Conservation (phyloP, 2,113 vertebrate genomes). For the Ranitomeya imitator region DNA sequence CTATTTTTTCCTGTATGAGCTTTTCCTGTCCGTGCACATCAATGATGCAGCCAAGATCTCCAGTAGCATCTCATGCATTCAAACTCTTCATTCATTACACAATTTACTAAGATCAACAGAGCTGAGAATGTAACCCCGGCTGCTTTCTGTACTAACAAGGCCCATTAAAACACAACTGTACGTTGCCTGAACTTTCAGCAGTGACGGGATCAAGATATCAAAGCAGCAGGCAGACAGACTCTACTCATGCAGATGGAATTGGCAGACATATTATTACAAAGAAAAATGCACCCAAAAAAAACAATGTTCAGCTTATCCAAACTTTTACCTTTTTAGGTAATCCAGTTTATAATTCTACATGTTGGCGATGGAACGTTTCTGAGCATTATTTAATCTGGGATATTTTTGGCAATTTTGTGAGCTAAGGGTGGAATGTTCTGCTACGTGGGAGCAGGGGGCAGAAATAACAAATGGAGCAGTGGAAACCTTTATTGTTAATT, state of each 20-base stretch:
- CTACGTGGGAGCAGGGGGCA: slow-evolving; percentile 41
- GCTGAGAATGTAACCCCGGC: slow-evolving; percentile 9
- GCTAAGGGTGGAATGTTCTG: slow-evolving; percentile 24
- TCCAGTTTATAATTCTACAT: slow-evolving; percentile 7
- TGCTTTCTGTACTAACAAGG: slow-evolving; percentile 4
- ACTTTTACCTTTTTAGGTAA: slow-evolving; percentile 56
- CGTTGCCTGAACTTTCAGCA: not conserved
- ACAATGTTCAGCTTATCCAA: not conserved
- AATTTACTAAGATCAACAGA: slow-evolving; percentile 21
- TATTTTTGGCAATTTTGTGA: slow-evolving; percentile 42
- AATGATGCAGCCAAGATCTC: not conserved
- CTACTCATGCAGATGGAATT: slow-evolving; percentile 36
- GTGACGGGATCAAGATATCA: slow-evolving; percentile 20
- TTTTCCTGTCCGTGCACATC: not conserved
- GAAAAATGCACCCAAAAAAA: slow-evolving; percentile 42
- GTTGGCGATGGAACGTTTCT: slow-evolving; percentile 11
- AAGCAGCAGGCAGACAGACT: slow-evolving; percentile 41
- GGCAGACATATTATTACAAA: slow-evolving; percentile 30
- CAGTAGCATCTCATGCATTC: not conserved
- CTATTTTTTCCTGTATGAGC: not conserved
- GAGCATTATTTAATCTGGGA: slow-evolving; percentile 34
- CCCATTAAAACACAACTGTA: slow-evolving; percentile 31
- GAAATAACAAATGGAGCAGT: slow-evolving; percentile 33
- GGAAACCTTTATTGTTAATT: slow-evolving; percentile 31
- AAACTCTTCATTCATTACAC: slow-evolving; percentile 13